Conservation (phyloP, 2,797 vertebrate genomes). For the Hybognathus amarus region DNA sequence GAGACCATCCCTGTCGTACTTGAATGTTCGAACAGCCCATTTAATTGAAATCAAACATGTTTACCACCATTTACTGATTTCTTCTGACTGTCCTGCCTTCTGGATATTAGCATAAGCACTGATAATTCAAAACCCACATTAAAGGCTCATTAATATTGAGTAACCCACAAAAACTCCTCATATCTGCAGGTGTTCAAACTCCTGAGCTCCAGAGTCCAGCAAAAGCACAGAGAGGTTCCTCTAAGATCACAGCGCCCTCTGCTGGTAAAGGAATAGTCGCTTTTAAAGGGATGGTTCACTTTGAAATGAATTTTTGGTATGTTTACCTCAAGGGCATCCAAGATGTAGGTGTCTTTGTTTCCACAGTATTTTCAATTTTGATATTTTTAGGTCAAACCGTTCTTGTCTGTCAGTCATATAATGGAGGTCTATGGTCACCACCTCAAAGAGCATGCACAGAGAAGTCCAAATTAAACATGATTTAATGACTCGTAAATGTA, state of each 20-base stretch:
- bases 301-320: too few species aligned
- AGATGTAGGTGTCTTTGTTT: too few species aligned
- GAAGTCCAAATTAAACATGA: too few species aligned
- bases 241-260: constrained; percentile 4
- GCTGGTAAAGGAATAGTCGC: neutral
- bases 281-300: too few species aligned
- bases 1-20: neutral
- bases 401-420: too few species aligned
- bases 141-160: neutral
- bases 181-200: neutral
- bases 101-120: neutral
- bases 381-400: too few species aligned
- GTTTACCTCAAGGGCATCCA: too few species aligned
- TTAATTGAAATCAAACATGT: neutral
- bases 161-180: neutral
- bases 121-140: neutral
- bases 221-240: neutral
- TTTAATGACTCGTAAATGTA: too few species aligned
- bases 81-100: neutral
- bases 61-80: neutral
- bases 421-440: too few species aligned
- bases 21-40: neutral
- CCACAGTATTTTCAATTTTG: too few species aligned
- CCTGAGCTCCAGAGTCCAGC: constrained; percentile 1
- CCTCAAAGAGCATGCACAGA: too few species aligned